These are phyloP conservation scores for Labrus mixtus DNA, from an alignment of 2,113 vertebrate species.

Conservation along the genomic window DNA sequence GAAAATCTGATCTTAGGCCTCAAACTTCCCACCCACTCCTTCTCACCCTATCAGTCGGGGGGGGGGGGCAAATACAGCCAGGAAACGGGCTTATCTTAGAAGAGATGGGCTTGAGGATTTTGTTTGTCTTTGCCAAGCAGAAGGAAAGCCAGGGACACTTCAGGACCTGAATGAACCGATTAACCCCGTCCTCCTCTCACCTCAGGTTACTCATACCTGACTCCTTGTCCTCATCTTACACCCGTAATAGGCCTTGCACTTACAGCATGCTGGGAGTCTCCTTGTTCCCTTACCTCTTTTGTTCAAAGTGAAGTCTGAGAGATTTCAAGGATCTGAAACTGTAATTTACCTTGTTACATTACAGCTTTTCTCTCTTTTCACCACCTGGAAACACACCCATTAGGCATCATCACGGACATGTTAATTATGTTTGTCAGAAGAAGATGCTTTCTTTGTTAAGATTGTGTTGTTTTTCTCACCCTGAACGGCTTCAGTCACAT, in stretches of 20 bases:
- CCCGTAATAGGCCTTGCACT: conserved; percentile 28
- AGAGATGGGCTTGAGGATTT: conserved; percentile 49
- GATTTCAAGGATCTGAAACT: conserved; percentile 1
- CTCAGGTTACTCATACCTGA: conserved; percentile 60
- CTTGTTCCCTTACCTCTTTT: conserved; percentile 34
- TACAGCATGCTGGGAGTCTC: conserved; percentile 36
- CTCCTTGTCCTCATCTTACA: conserved; percentile 44
- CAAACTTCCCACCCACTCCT: conserved; percentile 38
- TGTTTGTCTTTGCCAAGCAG: conserved; percentile 62
- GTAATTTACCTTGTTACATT: conserved; percentile 11
- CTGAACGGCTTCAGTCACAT: conserved; percentile 10
- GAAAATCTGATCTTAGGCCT: conserved; percentile 62
- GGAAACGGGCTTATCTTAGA: conserved; percentile 60
- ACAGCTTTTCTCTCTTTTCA: conserved; percentile 10
- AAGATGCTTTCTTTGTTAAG: conserved; percentile 4
- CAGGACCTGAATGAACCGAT: conserved; percentile 49
- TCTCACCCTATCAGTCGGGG: conserved; percentile 43
- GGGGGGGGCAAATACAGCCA: conserved; percentile 55
- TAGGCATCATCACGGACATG: conserved; percentile 10
- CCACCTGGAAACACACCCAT: neutral
- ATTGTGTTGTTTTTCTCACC: conserved; percentile 21
- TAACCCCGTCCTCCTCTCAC: conserved; percentile 32
- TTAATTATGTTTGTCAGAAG: conserved; percentile 29
- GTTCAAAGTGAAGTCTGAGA: conserved; percentile 18
- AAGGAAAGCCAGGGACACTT: conserved; percentile 11